phyloP scores from a whole-genome alignment of 2,113 vertebrate species.

The Nymphicus hollandicus region DNA sequence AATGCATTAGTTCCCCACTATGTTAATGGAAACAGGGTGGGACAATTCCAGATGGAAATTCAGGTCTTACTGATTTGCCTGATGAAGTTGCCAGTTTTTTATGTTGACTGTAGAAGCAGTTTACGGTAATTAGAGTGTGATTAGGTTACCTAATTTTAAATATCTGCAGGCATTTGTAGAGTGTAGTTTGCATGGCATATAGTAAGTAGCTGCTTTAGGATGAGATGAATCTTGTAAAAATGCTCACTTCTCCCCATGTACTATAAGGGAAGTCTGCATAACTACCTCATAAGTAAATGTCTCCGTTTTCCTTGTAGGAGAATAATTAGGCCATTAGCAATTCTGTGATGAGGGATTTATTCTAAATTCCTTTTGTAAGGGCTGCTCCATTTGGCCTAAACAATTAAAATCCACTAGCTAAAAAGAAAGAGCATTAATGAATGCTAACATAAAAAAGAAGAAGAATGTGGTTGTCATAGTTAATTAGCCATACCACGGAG shows the following conservation, averaged over 20 bases:
- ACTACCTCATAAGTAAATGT: not conserved
- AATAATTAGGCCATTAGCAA: constrained; percentile 15
- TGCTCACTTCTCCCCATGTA: not conserved
- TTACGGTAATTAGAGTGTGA: not conserved
- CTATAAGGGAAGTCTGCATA: not conserved
- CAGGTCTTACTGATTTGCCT: not conserved
- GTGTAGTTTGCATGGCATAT: not conserved
- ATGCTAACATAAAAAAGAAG: not conserved
- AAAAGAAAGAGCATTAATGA: not conserved
- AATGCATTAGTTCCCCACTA: not conserved
- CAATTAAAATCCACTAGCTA: not conserved
- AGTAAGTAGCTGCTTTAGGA: not conserved
- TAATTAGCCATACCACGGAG: not conserved
- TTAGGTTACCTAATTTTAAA: not conserved
- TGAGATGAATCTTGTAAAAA: constrained; percentile 10
- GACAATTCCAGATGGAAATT: not conserved
- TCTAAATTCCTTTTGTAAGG: not conserved
- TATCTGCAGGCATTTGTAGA: not conserved
- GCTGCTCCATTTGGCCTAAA: not conserved
- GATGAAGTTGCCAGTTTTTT: not conserved
- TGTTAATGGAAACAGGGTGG: not conserved
- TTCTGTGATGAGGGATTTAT: not conserved
- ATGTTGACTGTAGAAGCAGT: not conserved
- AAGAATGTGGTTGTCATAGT: not conserved
- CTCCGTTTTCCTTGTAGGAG: not conserved